Percentiles rank a stretch among this genome's conserved stretches.
phyloP scores from a whole-genome alignment of 2,797 vertebrate species.

The Rhinella marina region DNA sequence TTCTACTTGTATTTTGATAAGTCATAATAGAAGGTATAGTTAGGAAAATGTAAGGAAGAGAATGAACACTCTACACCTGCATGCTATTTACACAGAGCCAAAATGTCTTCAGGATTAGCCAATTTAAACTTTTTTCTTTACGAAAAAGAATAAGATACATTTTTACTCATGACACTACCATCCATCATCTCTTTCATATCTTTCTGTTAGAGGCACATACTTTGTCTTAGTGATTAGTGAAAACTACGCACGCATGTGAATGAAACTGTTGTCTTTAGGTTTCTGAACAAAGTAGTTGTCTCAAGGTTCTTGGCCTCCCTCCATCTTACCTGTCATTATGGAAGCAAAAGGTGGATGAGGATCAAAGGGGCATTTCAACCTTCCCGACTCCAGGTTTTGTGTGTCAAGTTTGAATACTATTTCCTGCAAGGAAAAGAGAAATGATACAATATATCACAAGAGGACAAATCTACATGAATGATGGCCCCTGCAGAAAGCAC shows the following conservation, averaged over 20 bases:
- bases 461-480: background rate
- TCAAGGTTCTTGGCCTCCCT: conserved; percentile 25
- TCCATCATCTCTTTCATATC: conserved; percentile 54
- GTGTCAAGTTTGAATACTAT: conserved; percentile 82
- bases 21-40: background rate
- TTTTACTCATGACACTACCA: conserved; percentile 34
- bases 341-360: conserved; percentile 93
- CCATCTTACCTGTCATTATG: conserved; percentile 89
- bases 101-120: background rate
- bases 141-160: conserved; percentile 3
- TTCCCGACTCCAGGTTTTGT: conserved; percentile 88
- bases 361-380: conserved; percentile 96
- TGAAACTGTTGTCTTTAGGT: conserved; percentile 44
- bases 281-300: conserved; percentile 43
- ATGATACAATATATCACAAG: background rate
- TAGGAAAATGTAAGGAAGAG: background rate
- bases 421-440: conserved; percentile 76
- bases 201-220: conserved; percentile 34
- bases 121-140: background rate
- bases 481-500: background rate
- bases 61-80: conserved; percentile 24
- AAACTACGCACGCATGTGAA: conserved; percentile 44
- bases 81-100: conserved; percentile 4
- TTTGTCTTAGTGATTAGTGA: conserved; percentile 47
- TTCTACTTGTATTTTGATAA: background rate